These are phyloP conservation scores for Synanceia verrucosa DNA, from an alignment of 2,797 vertebrate species.

Conservation along the genomic window DNA sequence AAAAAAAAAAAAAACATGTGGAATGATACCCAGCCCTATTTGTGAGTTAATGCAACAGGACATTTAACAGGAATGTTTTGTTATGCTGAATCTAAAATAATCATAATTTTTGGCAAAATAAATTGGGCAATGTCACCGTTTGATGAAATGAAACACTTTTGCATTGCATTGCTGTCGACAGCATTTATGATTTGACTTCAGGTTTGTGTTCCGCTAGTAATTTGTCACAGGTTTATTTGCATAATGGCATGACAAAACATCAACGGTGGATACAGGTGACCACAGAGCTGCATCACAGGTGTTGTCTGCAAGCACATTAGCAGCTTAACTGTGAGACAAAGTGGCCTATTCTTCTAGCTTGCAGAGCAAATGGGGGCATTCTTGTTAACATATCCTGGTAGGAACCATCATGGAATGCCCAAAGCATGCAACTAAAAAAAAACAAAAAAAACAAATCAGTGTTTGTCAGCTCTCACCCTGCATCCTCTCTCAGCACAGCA, in stretches of 20 bases:
- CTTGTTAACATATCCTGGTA: constrained; percentile 70
- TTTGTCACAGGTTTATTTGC: constrained; percentile 28
- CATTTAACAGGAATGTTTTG: background rate
- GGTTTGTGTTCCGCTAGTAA: background rate
- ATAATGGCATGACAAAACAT: constrained; percentile 18
- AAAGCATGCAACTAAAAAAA: constrained; percentile 56
- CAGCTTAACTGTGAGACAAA: constrained; percentile 71
- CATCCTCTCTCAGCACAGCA: constrained; percentile 51
- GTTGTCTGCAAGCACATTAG: constrained; percentile 58
- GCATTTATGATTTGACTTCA: background rate
- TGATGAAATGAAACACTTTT: background rate
- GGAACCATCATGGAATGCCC: constrained; percentile 66
- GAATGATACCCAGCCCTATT: no score
- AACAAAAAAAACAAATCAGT: constrained; percentile 58
- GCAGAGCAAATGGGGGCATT: constrained; percentile 59
- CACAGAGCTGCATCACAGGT: constrained; percentile 58
- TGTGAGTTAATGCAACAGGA: background rate
- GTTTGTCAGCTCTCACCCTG: constrained; percentile 50
- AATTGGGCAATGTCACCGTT: background rate
- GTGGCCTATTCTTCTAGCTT: constrained; percentile 68
- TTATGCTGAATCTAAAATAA: background rate
- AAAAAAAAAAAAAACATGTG: no score
- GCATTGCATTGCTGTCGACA: background rate
- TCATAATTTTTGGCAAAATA: no score
- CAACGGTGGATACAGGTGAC: constrained; percentile 30